A percentile compares a stretch with the other conserved stretches of the same genome.
phyloP scores from a whole-genome alignment of 1,140 invertebrate genomes.

The Bombus ignitus region DNA sequence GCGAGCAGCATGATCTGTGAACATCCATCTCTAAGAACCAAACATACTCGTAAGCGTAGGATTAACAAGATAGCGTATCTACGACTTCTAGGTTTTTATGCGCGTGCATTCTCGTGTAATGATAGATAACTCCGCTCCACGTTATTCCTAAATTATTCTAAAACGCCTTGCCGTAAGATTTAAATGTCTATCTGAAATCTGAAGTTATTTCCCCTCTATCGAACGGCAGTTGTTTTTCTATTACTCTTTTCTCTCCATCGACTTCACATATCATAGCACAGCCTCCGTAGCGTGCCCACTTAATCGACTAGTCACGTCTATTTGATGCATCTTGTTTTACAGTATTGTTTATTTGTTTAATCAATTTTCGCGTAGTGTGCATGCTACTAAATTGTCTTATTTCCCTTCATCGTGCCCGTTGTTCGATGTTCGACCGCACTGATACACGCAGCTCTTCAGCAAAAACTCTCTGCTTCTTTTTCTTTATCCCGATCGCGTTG shows the following conservation, averaged over 20 bases:
- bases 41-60: slow-evolving; percentile 8
- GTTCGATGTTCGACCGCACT: neutral
- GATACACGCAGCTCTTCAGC: neutral
- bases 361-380: neutral
- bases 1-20: slow-evolving; percentile 9
- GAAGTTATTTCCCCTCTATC: neutral
- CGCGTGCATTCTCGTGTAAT: neutral
- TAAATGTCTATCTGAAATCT: neutral
- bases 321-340: slow-evolving; percentile 42
- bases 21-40: neutral
- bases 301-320: slow-evolving; percentile 76
- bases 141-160: slow-evolving; percentile 34
- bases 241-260: neutral
- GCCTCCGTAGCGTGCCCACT: neutral
- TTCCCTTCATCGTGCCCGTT: slow-evolving; percentile 26
- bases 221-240: neutral
- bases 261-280: neutral
- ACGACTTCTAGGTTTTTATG: neutral
- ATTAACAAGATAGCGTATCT: slow-evolving; percentile 4
- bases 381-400: slow-evolving; percentile 12
- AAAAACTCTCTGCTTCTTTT: neutral
- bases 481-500: neutral
- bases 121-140: slow-evolving; percentile 5
- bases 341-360: slow-evolving; percentile 4
- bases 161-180: neutral